A percentile compares a stretch with the other conserved stretches of the same genome.
phyloP scores from a whole-genome alignment of 2,888 invertebrate species.

The Hydrotaea cyrtoneurina region DNA sequence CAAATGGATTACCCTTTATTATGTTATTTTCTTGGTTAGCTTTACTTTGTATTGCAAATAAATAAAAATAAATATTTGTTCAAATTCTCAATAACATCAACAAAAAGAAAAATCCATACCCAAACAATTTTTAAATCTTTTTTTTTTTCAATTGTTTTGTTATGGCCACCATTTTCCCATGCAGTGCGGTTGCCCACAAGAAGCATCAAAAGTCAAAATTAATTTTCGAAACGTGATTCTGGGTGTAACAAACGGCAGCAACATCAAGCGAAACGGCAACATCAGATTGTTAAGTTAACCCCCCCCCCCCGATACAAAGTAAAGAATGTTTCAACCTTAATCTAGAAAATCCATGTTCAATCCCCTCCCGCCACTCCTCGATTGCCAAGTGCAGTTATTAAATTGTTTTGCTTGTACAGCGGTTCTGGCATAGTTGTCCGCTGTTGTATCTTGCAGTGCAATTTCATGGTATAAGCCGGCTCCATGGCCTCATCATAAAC shows the following conservation, averaged over 20 bases:
- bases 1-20: too few species aligned
- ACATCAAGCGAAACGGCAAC: not conserved
- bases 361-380: not conserved
- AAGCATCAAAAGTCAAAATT: conserved; percentile 39
- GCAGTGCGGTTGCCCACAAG: not conserved
- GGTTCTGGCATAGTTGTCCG: not conserved
- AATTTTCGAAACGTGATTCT: conserved; percentile 43
- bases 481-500: conserved; percentile 31
- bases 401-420: not conserved
- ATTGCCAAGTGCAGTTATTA: not conserved
- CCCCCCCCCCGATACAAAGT: not conserved
- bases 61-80: too few species aligned
- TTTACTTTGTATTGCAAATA: too few species aligned
- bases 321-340: not conserved
- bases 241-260: conserved; percentile 35
- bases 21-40: too few species aligned
- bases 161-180: not conserved
- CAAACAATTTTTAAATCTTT: too few species aligned
- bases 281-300: conserved; percentile 8
- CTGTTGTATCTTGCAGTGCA: not conserved
- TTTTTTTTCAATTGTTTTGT: too few species aligned
- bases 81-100: too few species aligned
- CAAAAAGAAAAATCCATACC: too few species aligned
- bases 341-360: conserved; percentile 18
- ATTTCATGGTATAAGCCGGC: conserved; percentile 26